Base-by-base conservation (phyloP, 1,140 invertebrate genomes). In the Episyrphus balteatus region DNA sequence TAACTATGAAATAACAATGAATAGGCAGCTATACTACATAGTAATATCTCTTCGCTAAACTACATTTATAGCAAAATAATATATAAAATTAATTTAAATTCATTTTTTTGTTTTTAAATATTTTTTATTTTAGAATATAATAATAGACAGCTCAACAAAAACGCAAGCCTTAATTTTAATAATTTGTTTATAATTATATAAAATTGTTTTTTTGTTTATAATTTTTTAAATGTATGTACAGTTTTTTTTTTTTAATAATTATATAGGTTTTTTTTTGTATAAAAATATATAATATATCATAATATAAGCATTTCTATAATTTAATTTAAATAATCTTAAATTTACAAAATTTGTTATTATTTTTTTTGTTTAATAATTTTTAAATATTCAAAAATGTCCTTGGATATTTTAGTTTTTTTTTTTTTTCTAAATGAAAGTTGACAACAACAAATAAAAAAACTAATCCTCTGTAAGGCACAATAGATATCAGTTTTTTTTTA, bases 291-390 rank as follows among this genome's bases (percentile, higher is more conserved):
- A 55, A 61, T 54, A 49, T 53, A 55, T 57, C 59, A 59, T 49
- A 49, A 61, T 55, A 55, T 55, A 47, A 61, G 59, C 59, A 59
- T 61, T 59, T 61, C 59, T 61, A 61, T 61, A 61, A 61, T 59
- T 59, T 59, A 61, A 61, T 59, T 59, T 61, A 59, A 57, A 55
- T 62, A 61, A 57, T 50, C 54, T 56, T 57, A 37, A 56, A 53
- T 57, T 58, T 46, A 48, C 51, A 55, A 50, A 50, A 50, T 55
- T 50, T 51, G 44, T 47, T 53, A 50, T 56, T 48, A 49, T 47
- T 48, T 54, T 52, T 52, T 51, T 55, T 53, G 18, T 49, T 51
- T 36, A 5, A 8, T 26, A 5, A 18, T 26, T 26, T 26, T 26
- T 26, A 26, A 45, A 34, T 55, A 46, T 37, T 37, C 36, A 37